Percentiles rank a stretch among this genome's conserved stretches.
These are phyloP conservation scores for Macaria liturata DNA, from an alignment of 2,888 invertebrate genomes.

Conservation along the genomic window DNA sequence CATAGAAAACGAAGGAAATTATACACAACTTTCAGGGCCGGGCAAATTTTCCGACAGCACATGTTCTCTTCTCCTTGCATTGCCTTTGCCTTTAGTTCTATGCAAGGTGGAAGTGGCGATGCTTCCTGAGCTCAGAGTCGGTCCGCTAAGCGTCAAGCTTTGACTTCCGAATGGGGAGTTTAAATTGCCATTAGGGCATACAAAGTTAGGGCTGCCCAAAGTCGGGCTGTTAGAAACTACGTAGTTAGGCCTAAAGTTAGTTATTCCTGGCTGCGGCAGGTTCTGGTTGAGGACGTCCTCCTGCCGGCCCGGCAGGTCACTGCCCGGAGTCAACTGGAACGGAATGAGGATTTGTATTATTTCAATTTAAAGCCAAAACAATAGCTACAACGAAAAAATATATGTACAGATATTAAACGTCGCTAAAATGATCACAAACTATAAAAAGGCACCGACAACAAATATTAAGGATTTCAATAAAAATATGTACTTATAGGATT, in stretches of 20 bases:
- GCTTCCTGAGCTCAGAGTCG: slow-evolving; percentile 74
- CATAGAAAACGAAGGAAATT: slow-evolving; percentile 4
- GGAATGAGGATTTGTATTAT: not conserved
- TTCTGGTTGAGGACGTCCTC: slow-evolving; percentile 74
- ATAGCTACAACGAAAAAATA: too few species aligned
- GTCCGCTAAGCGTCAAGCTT: slow-evolving; percentile 64
- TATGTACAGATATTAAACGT: too few species aligned
- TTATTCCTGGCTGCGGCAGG: slow-evolving; percentile 56
- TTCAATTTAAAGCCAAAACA: too few species aligned
- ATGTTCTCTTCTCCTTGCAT: slow-evolving; percentile 86
- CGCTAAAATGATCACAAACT: too few species aligned
- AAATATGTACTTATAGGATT: too few species aligned
- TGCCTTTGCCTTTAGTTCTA: slow-evolving; percentile 79
- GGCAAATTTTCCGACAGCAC: slow-evolving; percentile 93
- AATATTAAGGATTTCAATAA: too few species aligned
- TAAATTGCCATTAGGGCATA: slow-evolving; percentile 74
- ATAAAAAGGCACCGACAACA: too few species aligned
- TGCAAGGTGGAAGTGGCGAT: slow-evolving; percentile 74
- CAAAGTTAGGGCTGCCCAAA: slow-evolving; percentile 77
- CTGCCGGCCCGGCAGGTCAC: slow-evolving; percentile 61
- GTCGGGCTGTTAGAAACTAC: slow-evolving; percentile 73
- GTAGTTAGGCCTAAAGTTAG: slow-evolving; percentile 73
- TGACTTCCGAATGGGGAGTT: slow-evolving; percentile 73
- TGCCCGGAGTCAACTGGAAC: slow-evolving; percentile 63
- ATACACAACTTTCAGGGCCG: slow-evolving; percentile 95